Percentiles rank a stretch among this genome's conserved stretches.
These are phyloP conservation scores for Xestoiulus laeticollis DNA, from an alignment of 2,888 invertebrate genomes.

Conservation along the genomic window DNA sequence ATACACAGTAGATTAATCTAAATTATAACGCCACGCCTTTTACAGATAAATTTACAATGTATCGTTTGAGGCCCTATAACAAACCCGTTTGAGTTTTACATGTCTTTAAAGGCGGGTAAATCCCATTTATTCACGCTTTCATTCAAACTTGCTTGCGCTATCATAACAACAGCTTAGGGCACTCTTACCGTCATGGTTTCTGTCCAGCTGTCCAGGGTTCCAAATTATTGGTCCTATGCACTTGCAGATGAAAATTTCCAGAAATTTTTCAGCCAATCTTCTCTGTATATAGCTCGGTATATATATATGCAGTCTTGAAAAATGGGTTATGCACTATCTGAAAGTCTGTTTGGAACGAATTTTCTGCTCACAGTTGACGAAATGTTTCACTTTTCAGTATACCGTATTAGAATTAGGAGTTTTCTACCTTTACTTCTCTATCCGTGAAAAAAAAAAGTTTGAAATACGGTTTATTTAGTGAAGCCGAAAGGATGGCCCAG, in stretches of 20 bases:
- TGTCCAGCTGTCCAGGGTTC: background rate
- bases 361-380: background rate
- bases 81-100: background rate
- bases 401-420: background rate
- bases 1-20: background rate
- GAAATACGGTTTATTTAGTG: slow-evolving; percentile 29
- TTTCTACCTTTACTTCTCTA: background rate
- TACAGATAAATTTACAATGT: background rate
- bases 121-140: background rate
- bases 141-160: background rate
- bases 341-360: background rate
- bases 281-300: background rate
- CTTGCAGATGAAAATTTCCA: background rate
- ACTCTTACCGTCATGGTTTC: slow-evolving; percentile 28
- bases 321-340: background rate
- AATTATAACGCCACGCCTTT: background rate
- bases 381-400: background rate
- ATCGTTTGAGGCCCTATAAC: background rate
- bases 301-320: background rate
- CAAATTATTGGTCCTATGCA: background rate
- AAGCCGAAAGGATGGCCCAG: background rate
- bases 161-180: background rate
- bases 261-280: background rate
- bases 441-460: slow-evolving; percentile 31
- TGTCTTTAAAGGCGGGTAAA: background rate